Base-by-base conservation (phyloP, 2,113 vertebrate genomes). In the Macquaria australasica region DNA sequence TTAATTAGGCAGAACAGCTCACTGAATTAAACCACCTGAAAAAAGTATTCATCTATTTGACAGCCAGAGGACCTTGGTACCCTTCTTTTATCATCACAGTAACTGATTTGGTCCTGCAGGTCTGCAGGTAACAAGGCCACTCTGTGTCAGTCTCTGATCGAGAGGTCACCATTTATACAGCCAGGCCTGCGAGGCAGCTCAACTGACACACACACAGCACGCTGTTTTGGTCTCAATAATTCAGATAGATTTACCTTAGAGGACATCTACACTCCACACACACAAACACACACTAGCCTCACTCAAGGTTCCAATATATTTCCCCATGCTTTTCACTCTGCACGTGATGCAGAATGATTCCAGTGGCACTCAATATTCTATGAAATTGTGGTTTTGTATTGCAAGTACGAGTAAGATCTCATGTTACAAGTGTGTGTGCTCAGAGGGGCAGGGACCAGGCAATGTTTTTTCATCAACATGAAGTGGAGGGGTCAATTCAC, bases 381-480 rank as follows among this genome's bases (percentile, higher is more conserved):
- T 88, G 73, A 83, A 89, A 81, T 58, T 80, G 77, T 55, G 37
- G 51, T 74, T 89, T 89, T 90, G 90, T 89, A 91, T 91, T 84
- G 87, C 82, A 89, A 77, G 91, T 90, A 85, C 71, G 66, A 93
- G 45, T 31, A 34, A 81, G 56, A 86, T 86, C 83, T 86, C 83
- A 69, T 90, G 86, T 81, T 69, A 84, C 78, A 90, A 92, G 92
- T 91, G 85, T 84, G 83, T 90, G 45, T 55, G 71, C 81, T 74
- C 43, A 12, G 55, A 69, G 56, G 18, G 55, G 73, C 82, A 78
- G 84, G 58, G 68, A 71, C 80, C 68, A 87, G 67, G 67, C 71
- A 83, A 93, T 92, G 81, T 90, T 77, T 93, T 95, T 91, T 87
- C 88, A 93, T 92, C 84, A 81, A 59, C 39, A 41, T 77, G 77